phyloP scores from a whole-genome alignment of 2,888 invertebrate species.

The Stenurella melanura region DNA sequence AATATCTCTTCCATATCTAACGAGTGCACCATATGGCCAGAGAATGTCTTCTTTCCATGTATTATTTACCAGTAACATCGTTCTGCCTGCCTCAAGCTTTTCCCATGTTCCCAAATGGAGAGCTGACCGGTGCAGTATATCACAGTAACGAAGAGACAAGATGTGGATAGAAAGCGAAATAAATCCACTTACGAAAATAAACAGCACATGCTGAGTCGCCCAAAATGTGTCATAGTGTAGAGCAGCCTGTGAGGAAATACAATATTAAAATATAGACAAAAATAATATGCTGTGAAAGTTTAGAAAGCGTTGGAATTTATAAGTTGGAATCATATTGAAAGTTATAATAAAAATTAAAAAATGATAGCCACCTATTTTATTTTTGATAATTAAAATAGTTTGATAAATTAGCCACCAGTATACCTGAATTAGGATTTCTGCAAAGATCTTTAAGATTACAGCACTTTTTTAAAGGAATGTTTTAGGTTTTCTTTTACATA shows the following conservation, averaged over 20 bases:
- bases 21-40: conserved; percentile 86
- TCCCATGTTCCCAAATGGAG: conserved; percentile 90
- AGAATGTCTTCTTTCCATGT: conserved; percentile 73
- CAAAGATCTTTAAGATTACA: too few species aligned
- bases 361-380: too few species aligned
- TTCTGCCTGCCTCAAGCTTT: conserved; percentile 72
- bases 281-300: too few species aligned
- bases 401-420: too few species aligned
- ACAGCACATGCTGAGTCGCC: conserved; percentile 88
- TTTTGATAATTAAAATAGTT: too few species aligned
- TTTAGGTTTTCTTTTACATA: too few species aligned
- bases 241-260: conserved; percentile 73
- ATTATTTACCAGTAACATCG: conserved; percentile 52
- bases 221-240: conserved; percentile 89
- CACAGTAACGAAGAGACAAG: conserved; percentile 82
- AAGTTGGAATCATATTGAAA: neutral
- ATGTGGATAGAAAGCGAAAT: conserved; percentile 85
- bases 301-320: too few species aligned
- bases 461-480: too few species aligned
- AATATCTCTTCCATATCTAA: conserved; percentile 82
- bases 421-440: too few species aligned
- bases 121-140: conserved; percentile 92
- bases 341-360: too few species aligned
- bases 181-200: conserved; percentile 90
- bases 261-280: neutral